Percentiles rank a stretch among this genome's conserved stretches.
phyloP scores from a whole-genome alignment of 53 echinoderm and acorn worm species.

The Hippasteria phrygiana region DNA sequence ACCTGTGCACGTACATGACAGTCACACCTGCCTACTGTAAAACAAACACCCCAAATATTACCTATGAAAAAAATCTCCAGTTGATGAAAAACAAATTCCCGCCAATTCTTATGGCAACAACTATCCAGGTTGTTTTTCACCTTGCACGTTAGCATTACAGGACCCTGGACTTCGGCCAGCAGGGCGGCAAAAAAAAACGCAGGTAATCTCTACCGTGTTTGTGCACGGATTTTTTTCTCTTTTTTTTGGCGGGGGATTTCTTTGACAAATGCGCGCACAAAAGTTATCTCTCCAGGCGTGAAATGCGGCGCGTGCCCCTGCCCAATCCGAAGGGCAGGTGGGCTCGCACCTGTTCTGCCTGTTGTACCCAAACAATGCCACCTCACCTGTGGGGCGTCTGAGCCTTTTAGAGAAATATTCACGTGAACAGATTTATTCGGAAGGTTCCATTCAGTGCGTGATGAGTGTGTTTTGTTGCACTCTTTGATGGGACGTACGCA shows the following conservation, averaged over 20 bases:
- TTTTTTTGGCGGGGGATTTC: neutral
- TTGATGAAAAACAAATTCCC: conserved; percentile 20
- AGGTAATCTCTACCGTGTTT: conserved; percentile 37
- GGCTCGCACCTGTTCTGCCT: conserved; percentile 39
- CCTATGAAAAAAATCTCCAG: neutral
- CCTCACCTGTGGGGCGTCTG: conserved; percentile 57
- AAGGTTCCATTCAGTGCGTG: too few relatives aligned
- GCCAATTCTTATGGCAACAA: conserved; percentile 37
- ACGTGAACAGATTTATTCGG: too few relatives aligned
- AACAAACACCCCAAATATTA: too few relatives aligned
- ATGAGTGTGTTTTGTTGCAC: neutral
- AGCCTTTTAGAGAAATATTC: neutral
- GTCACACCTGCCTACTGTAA: too few relatives aligned
- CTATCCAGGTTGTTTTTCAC: neutral
- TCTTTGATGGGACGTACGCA: neutral
- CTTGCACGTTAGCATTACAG: conserved; percentile 18
- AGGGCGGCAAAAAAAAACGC: conserved; percentile 16
- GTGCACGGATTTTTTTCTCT: neutral
- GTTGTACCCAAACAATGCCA: neutral
- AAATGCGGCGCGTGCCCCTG: conserved; percentile 55
- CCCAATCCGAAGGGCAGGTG: conserved; percentile 24
- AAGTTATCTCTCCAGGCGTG: conserved; percentile 60
- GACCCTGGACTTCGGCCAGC: conserved; percentile 41
- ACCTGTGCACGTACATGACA: too few relatives aligned
- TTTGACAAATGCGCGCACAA: conserved; percentile 26